Evolutionary conservation across 2,113 vertebrate species (phyloP), one percentile per base, ranked within the genome.

Genomic region (Cochlearius cochlearius): DNA sequence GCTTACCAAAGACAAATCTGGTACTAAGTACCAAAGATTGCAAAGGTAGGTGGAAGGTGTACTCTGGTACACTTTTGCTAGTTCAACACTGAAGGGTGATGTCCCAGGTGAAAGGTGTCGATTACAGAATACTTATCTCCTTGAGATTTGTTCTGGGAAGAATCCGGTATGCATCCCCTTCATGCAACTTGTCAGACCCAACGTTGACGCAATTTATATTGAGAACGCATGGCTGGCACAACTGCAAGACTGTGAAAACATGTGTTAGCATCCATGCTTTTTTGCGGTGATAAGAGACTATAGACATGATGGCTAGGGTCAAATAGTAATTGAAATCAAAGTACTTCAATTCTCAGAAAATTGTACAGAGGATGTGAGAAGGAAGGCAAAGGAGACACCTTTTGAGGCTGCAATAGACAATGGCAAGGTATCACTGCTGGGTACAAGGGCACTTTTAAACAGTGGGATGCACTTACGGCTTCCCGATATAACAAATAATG

Each of bases 181-280:
- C 8, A 53, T 10, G 30, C 5, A 85, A 4, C 13, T 60, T 68
- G 8, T 36, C 56, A 92, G 43, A 63, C 50, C 26, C 17, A 86
- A 64, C 68, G 19, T 0, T n/a, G 25, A 39, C 5, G 15, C 7
- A 41, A 53, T 66, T 85, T 36, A 12, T 49, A 49, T 56, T 41
- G n/a, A 38, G 58, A 55, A 75, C 22, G 3, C 5, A 5, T 9
- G 8, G 14, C 16, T 50, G 27, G 17, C 36, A 77, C 74, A 62
- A 56, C 3, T 45, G 3, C 3, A 27, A 39, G 12, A 14, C 36
- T 2, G 5, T 43, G 27, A 82, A 72, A 85, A 59, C 0, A 1
- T 59, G 17, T 0, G 0, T 63, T 76, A 52, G 10, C 2, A 10
- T 49, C 27, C 11, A 3, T 71, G 12, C 0, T 22, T 71, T 74